Evolutionary conservation across 2,113 vertebrate genomes (phyloP).

Genomic region (Stictonetta naevosa): DNA sequence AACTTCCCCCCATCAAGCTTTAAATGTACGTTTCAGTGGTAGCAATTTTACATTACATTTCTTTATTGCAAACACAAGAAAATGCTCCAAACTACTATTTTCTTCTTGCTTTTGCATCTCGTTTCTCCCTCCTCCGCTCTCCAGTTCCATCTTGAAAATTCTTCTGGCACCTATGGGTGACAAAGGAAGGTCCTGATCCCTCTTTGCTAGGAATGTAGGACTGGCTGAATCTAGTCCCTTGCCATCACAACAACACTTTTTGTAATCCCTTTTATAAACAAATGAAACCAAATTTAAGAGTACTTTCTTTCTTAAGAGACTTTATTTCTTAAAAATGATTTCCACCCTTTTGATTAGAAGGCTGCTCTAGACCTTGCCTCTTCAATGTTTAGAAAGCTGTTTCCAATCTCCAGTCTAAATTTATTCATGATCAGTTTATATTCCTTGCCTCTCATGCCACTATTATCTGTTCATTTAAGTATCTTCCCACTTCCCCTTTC

Average conservation of each 20-base stretch:
- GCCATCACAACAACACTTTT: conserved; percentile 49
- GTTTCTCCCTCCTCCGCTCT: not conserved
- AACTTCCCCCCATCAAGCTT: not conserved
- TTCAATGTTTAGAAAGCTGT: not conserved
- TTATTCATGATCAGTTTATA: not conserved
- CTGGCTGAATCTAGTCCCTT: not conserved
- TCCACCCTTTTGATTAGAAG: not conserved
- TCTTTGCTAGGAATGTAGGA: not conserved
- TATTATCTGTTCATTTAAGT: not conserved
- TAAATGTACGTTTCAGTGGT: not conserved
- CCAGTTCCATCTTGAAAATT: conserved; percentile 11
- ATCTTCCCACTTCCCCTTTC: not conserved
- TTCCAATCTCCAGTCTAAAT: not conserved
- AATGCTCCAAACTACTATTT: not conserved
- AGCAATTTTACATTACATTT: not conserved
- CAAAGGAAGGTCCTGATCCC: conserved; percentile 25
- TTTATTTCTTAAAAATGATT: not conserved
- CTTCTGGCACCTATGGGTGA: not conserved
- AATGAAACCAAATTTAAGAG: not conserved
- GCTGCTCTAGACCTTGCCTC: not conserved
- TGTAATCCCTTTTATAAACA: conserved; percentile 46
- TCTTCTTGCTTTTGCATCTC: not conserved
- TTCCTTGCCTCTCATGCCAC: not conserved
- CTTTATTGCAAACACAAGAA: not conserved
- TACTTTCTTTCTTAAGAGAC: too few relatives aligned